Percentiles rank a stretch among this genome's conserved stretches.
These are phyloP conservation scores for Pterostichus niger DNA, from an alignment of 2,888 invertebrate genomes.

Conservation along the genomic window DNA sequence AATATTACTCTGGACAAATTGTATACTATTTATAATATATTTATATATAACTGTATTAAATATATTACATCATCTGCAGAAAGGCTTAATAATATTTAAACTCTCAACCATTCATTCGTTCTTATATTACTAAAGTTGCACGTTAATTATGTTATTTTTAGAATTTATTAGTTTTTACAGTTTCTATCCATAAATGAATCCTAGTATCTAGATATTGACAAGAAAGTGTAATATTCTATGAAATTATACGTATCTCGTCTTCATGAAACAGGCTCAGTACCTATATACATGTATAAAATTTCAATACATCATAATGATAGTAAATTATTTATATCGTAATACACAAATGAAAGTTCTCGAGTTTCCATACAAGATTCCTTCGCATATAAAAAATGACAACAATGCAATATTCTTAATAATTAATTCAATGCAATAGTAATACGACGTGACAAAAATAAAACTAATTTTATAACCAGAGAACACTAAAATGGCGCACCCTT, in stretches of 20 bases:
- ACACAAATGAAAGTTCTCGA: constrained; percentile 17
- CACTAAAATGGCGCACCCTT: constrained; percentile 48
- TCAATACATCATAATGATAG: constrained; percentile 31
- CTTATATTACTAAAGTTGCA: constrained; percentile 65
- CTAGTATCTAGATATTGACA: constrained; percentile 67
- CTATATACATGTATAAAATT: constrained; percentile 66
- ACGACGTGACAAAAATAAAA: constrained; percentile 53
- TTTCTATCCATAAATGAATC: constrained; percentile 67
- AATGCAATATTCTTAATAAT: constrained; percentile 44
- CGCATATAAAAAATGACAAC: constrained; percentile 50
- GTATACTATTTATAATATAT: constrained; percentile 69
- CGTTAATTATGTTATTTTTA: constrained; percentile 66
- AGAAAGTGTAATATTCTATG: constrained; percentile 66
- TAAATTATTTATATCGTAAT: constrained; percentile 27
- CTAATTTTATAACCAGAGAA: constrained; percentile 10
- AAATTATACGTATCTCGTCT: constrained; percentile 59
- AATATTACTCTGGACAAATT: constrained; percentile 74
- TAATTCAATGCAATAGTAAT: constrained; percentile 34
- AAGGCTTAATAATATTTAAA: constrained; percentile 75
- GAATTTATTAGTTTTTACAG: constrained; percentile 67
- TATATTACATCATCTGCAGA: constrained; percentile 77
- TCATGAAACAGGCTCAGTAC: constrained; percentile 62
- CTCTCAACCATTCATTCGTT: constrained; percentile 67
- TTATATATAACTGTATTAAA: constrained; percentile 72
- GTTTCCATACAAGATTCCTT: constrained; percentile 32